Base-by-base conservation (phyloP, 2,797 vertebrate genomes). In the Mus caroli region DNA sequence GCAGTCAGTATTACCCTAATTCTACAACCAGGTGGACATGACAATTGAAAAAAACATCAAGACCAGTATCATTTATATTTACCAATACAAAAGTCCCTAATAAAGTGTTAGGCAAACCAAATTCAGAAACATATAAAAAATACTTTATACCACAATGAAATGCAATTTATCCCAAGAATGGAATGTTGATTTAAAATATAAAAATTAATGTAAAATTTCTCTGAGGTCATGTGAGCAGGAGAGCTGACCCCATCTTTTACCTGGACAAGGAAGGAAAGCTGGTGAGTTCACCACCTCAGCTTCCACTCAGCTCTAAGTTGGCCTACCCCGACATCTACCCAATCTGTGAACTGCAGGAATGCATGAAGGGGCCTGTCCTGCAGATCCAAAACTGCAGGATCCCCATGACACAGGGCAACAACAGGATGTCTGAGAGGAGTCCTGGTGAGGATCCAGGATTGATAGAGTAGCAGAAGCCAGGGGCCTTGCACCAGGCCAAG, bases 131-230 rank as follows among this genome's bases (percentile, higher is more conserved):
- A 24, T n/a, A 22, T 37, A 56, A 34, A 11, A 80, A 37, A 4
- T 56, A 37, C 56, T 56, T 56, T 56, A 80, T 56, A 80, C 52
- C 34, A 80, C 34, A 56, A 80, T 4, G 14, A 34, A 56, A 56
- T 37, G 50, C 34, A 80, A 80, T 37, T 37, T 56, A 80, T 56
- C 11, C 4, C 34, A 80, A 34, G 34, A 34, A 37, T 56, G 78
- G 40, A 91, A 94, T 34, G 64, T 64, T 88, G n/a, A 92, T 56
- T 92, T 43, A 58, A 91, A 37, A n/a, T 69, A 85, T 69, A 85
- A 64, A 64, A 46, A 64, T 84, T 24, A 84, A 46, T 82, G 54
- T 60, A 56, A 56, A 5, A 22, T 54, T 76, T 76, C 15, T 8
- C 31, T 22, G n/a, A 22, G 69, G 37, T 73, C 3, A 11, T 24